Evolutionary conservation across 2,888 invertebrate species (phyloP), one percentile per base, ranked within the genome.

Genomic region (Monochamus alternatus): DNA sequence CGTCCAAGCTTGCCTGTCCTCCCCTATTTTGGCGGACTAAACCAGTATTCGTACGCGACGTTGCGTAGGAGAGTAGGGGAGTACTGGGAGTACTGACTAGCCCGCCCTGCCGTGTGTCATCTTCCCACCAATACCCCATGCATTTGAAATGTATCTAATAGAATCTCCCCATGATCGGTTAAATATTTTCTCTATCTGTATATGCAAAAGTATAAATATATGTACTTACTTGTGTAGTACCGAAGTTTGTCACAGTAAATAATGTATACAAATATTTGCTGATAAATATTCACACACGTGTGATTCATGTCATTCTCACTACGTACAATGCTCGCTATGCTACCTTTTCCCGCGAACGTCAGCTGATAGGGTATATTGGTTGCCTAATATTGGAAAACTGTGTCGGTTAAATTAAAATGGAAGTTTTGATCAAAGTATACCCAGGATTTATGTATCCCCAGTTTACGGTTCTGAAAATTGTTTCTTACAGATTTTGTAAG

Each of bases 371-470:
- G 55, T 55, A n/a, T 55, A 12, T 55, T 55, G 55, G 55, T 55
- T 55, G 55, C 55, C 55, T 55, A 55, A 55, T 55, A 55, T 8
- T 55, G 55, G 14, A 12, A 55, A 55, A 55, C 55, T 14, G 55
- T 55, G 55, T 55, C 14, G 55, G 55, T 55, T 55, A 55, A 55
- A 7, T 55, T 55, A 55, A 55, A 55, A 55, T 55, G 55, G 55
- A 55, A 55, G 55, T 55, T 55, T 55, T 12, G 55, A 55, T 55
- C 55, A 43, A 55, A 55, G 55, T 55, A 55, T 55, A 55, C 55
- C 55, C 55, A 55, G 14, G 55, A 7, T 55, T 55, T 55, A 55
- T 8, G 55, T 55, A 55, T 55, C 55, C 55, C 12, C 55, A 55
- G 55, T 55, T 55, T 43, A 43, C 8, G 43, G 4, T 43, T 43